Conservation (phyloP, 2,888 invertebrate species). For the Pristionchus fissidentatus region DNA sequence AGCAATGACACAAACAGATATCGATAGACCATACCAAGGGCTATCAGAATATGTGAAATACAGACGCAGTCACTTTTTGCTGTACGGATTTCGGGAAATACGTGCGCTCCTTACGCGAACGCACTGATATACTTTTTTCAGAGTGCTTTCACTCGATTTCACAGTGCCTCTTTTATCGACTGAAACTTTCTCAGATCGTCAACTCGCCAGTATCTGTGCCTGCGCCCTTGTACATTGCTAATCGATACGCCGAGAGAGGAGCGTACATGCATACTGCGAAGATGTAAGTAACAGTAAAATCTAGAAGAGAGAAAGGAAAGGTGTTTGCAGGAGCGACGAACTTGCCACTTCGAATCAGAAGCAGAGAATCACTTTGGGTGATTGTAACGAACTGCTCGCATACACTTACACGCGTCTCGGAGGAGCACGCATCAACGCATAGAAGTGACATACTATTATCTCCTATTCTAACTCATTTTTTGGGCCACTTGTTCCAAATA, state of each 20-base stretch:
- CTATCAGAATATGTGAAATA: no score
- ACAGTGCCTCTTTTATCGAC: no score
- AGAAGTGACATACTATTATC: no score
- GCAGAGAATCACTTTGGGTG: background rate
- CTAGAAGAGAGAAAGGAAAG: background rate
- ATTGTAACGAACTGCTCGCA: background rate
- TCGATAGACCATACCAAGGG: no score
- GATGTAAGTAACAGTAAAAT: conserved; percentile 5
- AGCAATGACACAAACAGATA: no score
- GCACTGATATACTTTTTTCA: no score
- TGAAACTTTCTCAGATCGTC: conserved; percentile 66
- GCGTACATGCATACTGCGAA: conserved; percentile 46
- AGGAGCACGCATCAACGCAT: conserved; percentile 22
- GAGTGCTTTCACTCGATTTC: no score
- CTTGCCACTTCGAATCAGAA: conserved; percentile 13
- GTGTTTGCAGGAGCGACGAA: conserved; percentile 8
- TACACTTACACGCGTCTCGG: background rate
- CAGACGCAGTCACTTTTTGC: no score
- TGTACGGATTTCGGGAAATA: no score
- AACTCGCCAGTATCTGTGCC: conserved; percentile 64
- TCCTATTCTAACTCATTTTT: no score
- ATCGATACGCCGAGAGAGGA: conserved; percentile 69
- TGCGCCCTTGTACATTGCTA: conserved; percentile 69
- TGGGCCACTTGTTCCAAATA: no score
- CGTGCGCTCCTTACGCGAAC: no score